Conservation (phyloP, 2,888 invertebrate species). For the Brachylomia viminalis region DNA sequence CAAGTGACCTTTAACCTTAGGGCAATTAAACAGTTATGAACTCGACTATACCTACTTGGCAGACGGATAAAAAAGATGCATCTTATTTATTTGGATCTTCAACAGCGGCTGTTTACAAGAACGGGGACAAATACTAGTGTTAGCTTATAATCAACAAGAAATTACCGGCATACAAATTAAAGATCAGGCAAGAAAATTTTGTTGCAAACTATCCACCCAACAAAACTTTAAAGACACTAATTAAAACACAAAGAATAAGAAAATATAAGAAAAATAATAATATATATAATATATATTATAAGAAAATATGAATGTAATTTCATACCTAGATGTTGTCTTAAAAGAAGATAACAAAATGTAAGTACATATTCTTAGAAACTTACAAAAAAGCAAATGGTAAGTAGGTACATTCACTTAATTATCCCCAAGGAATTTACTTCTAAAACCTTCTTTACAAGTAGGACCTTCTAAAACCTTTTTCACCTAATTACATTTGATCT, state of each 20-base stretch:
- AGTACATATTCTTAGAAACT: background rate
- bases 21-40: too few relatives aligned
- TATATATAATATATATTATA: too few relatives aligned
- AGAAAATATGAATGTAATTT: background rate
- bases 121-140: too few relatives aligned
- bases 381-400: constrained; percentile 7
- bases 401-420: background rate
- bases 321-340: background rate
- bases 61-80: too few relatives aligned
- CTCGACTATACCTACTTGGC: too few relatives aligned
- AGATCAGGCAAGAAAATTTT: background rate
- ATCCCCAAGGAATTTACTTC: constrained; percentile 24
- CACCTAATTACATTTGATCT: constrained; percentile 20
- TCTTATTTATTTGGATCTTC: too few relatives aligned
- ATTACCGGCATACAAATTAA: too few relatives aligned
- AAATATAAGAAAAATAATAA: too few relatives aligned
- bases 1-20: too few relatives aligned
- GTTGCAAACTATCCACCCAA: background rate
- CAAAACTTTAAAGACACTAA: background rate
- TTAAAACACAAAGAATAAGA: background rate
- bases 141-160: too few relatives aligned
- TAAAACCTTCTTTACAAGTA: background rate
- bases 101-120: too few relatives aligned
- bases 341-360: background rate
- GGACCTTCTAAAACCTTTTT: constrained; percentile 5